Conservation (phyloP, 2,888 invertebrate species). For the Ametastegia equiseti region DNA sequence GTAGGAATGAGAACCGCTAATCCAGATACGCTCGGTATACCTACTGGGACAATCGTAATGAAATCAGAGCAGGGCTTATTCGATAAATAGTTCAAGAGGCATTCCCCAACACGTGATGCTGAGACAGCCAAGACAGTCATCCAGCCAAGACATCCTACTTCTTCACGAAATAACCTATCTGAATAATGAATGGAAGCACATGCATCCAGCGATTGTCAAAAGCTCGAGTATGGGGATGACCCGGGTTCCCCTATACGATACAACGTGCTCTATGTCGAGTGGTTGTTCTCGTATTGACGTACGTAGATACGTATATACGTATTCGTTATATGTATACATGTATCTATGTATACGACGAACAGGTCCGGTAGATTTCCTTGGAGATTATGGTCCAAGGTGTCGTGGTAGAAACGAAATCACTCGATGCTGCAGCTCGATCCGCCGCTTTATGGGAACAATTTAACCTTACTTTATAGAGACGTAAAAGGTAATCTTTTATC, state of each 20-base stretch:
- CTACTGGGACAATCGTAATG: constrained; percentile 58
- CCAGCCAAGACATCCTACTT: constrained; percentile 22
- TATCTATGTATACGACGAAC: constrained; percentile 1
- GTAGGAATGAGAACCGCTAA: constrained; percentile 36
- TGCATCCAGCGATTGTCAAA: constrained; percentile 59
- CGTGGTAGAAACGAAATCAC: constrained; percentile 42
- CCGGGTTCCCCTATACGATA: constrained; percentile 4
- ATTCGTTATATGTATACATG: no score
- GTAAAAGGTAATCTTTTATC: constrained; percentile 41
- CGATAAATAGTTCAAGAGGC: constrained; percentile 63
- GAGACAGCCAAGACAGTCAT: constrained; percentile 54
- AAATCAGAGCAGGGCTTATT: constrained; percentile 61
- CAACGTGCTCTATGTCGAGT: neutral
- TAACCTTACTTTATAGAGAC: constrained; percentile 43
- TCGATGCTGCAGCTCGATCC: constrained; percentile 32
- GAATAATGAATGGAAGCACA: constrained; percentile 65
- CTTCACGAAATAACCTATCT: constrained; percentile 59
- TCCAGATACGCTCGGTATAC: constrained; percentile 29
- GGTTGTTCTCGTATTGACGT: neutral
- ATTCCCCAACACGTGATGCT: constrained; percentile 59
- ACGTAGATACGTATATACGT: neutral
- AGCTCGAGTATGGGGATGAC: constrained; percentile 50
- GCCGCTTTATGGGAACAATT: constrained; percentile 46
- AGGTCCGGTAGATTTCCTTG: constrained; percentile 48
- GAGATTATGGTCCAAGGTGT: constrained; percentile 40